phyloP scores from a whole-genome alignment of 2,888 invertebrate genomes.

The Acanthoscelides obtectus region DNA sequence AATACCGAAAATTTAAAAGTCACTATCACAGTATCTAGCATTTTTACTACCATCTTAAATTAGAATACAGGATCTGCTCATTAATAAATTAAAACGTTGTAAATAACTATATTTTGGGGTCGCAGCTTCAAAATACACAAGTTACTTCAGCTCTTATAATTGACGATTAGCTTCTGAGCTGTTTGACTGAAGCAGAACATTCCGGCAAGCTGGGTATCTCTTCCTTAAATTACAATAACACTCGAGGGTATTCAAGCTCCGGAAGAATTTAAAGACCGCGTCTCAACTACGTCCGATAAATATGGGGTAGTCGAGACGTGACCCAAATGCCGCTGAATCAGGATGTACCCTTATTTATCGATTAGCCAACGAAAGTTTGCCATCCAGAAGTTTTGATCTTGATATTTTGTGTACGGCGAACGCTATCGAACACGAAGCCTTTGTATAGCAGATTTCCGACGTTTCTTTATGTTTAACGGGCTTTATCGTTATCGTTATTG shows the following conservation, averaged over 20 bases:
- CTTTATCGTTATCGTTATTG: not conserved
- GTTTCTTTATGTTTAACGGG: not conserved
- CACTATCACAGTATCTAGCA: no score
- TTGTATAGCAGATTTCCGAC: not conserved
- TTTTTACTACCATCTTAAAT: no score
- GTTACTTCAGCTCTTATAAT: not conserved
- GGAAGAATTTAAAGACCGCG: slow-evolving; percentile 10
- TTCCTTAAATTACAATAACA: slow-evolving; percentile 23
- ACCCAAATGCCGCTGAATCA: slow-evolving; percentile 8
- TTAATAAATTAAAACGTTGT: no score
- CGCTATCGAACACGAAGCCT: not conserved
- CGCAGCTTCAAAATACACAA: no score
- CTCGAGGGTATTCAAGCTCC: slow-evolving; percentile 8
- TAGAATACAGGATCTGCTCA: no score
- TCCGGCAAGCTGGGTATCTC: slow-evolving; percentile 15
- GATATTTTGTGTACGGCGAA: not conserved
- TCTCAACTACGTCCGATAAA: slow-evolving; percentile 8
- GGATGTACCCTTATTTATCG: slow-evolving; percentile 1
- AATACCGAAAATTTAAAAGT: no score
- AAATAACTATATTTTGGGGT: no score
- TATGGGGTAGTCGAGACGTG: not conserved
- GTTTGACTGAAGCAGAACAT: not conserved
- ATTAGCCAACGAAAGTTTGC: slow-evolving; percentile 3
- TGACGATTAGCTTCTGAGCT: not conserved
- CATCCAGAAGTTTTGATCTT: slow-evolving; percentile 3